Conservation (phyloP, 2,113 vertebrate species). For the Gulo gulo region DNA sequence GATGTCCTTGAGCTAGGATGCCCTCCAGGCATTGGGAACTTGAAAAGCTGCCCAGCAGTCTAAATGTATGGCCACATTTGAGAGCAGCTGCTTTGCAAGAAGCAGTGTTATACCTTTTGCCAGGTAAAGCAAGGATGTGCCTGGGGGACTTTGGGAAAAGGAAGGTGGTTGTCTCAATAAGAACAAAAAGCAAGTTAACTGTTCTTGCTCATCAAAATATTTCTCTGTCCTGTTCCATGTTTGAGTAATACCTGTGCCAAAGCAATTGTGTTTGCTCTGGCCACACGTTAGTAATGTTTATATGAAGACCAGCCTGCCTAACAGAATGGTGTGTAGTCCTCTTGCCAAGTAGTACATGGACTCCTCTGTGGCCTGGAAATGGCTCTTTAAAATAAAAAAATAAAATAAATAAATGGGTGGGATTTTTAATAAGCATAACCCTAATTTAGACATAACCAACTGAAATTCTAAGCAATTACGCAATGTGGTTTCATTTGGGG, state of each 20-base stretch:
- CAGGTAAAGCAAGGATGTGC: neutral
- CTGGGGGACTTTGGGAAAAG: neutral
- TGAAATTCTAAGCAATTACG: neutral
- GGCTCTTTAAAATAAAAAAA: neutral
- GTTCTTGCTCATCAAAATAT: neutral
- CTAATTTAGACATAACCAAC: conserved; percentile 23
- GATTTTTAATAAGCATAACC: conserved; percentile 16
- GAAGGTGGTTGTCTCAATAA: neutral
- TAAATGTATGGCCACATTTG: neutral
- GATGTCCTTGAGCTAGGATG: neutral
- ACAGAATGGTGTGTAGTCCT: neutral
- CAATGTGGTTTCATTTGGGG: neutral
- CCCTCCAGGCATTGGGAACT: neutral
- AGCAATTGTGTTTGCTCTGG: neutral
- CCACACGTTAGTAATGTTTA: neutral
- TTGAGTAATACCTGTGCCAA: neutral
- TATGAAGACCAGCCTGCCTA: neutral
- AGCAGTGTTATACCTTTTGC: neutral
- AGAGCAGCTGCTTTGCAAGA: neutral
- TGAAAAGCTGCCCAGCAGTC: neutral
- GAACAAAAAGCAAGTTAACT: neutral
- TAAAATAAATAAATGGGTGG: neutral
- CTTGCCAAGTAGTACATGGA: neutral
- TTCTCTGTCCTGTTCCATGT: neutral
- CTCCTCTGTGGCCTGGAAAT: conserved; percentile 10